phyloP scores from a whole-genome alignment of 1,140 invertebrate species.

The Brachionus plicatilis region DNA sequence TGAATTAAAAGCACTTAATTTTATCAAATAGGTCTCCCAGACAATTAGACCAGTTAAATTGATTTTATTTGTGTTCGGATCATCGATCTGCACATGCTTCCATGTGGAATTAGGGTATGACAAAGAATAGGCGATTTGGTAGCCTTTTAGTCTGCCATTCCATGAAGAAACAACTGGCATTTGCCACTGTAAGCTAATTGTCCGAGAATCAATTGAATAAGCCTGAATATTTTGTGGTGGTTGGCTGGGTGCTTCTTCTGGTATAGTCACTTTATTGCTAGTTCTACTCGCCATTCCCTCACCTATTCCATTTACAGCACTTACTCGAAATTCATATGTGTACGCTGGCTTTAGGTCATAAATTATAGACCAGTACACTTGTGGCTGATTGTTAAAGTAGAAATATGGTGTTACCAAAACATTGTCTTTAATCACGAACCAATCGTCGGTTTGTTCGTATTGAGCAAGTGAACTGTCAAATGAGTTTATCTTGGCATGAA shows the following conservation, averaged over 20 bases:
- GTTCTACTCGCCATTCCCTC: conserved; percentile 81
- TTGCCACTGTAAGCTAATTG: conserved; percentile 31
- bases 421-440: conserved; percentile 35
- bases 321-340: conserved; percentile 89
- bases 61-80: conserved; percentile 61
- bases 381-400: conserved; percentile 75
- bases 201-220: not conserved
- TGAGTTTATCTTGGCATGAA: conserved; percentile 65
- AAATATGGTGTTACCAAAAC: conserved; percentile 57
- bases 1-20: conserved; percentile 93
- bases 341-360: conserved; percentile 83
- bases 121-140: conserved; percentile 64
- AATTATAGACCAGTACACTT: conserved; percentile 67
- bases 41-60: conserved; percentile 88
- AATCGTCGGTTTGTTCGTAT: conserved; percentile 27
- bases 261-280: conserved; percentile 56
- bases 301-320: conserved; percentile 81
- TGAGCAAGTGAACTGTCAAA: conserved; percentile 7
- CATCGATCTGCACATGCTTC: conserved; percentile 58
- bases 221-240: conserved; percentile 32
- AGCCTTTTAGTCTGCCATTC: conserved; percentile 84
- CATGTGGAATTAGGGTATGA: conserved; percentile 43
- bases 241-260: conserved; percentile 23
- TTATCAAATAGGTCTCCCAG: conserved; percentile 94
- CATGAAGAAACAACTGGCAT: conserved; percentile 70